These are phyloP conservation scores for Dryobotodes eremita DNA, from an alignment of 2,888 invertebrate species.

Conservation along the genomic window DNA sequence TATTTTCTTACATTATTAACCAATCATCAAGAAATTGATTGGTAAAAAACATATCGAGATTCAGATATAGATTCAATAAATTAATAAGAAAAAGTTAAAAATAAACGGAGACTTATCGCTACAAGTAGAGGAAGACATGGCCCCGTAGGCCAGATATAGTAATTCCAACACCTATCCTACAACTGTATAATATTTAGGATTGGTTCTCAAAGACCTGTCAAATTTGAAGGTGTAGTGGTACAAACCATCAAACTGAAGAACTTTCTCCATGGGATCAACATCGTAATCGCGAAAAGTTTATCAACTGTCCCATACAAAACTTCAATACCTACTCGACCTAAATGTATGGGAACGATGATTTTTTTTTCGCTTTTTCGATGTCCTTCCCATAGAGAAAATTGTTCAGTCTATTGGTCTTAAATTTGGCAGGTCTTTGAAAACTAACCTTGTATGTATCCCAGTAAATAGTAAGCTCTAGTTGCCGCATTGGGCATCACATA, in stretches of 20 bases:
- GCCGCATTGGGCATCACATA: background rate
- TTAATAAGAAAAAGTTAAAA: background rate
- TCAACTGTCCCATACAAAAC: too few relatives aligned
- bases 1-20: conserved; percentile 25
- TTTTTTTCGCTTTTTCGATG: too few relatives aligned
- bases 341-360: too few relatives aligned
- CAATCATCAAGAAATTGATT: conserved; percentile 29
- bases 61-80: conserved; percentile 30
- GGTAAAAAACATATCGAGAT: conserved; percentile 31
- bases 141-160: background rate
- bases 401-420: too few relatives aligned
- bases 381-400: too few relatives aligned
- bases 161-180: background rate
- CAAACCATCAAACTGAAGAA: too few relatives aligned
- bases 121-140: conserved; percentile 33
- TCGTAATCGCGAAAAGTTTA: too few relatives aligned
- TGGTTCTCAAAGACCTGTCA: too few relatives aligned
- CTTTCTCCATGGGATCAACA: too few relatives aligned
- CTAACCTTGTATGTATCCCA: background rate
- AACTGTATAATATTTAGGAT: background rate
- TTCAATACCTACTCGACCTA: too few relatives aligned
- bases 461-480: conserved; percentile 20
- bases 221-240: too few relatives aligned
- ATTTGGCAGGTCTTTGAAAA: too few relatives aligned
- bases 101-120: background rate